Base-by-base conservation (phyloP, 1,140 invertebrate species). In the Gerris buenoi region DNA sequence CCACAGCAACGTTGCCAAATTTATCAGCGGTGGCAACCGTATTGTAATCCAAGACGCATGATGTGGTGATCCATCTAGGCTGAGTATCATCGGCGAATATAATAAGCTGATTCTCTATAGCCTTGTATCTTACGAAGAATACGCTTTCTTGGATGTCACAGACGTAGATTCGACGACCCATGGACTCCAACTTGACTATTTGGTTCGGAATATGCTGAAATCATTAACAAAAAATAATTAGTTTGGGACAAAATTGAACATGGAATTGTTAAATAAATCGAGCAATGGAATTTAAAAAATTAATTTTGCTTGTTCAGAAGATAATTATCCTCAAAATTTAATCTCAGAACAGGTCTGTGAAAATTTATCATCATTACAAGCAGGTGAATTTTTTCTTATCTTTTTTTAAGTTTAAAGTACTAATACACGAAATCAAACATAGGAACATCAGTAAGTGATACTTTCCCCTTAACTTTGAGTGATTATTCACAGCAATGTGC, bases 1-100 rank as follows among this genome's bases (percentile, higher is more conserved):
- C 88, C 69, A 98, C 85, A 66, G 88, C 85, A 70, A 99, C 84
- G 76, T 98, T 99, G n/a, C 97, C 97, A 84, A 98, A 99, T 78
- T 98, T 98, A 77, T 99, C 97, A 1, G 92, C 93, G 33, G 91
- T 88, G 0, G 95, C 95, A 25, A 98, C 87, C 1, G 97, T 98
- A 73, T 97, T 92, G 73, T 97, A 98, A 80, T 99, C 97, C 18
- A 99, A 77, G n/a, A 98, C 81, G 71, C 88, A 88, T 0, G 90
- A 90, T 28, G 89, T 88, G 0, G 95, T 98, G 1, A 98, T 87
- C 91, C 93, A 99, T 63, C 96, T 81, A 0, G 97, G 97, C 80
- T 93, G 90, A 0, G 94, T 97, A 74, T 99, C 97, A 78, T 99
- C 97, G 2, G 95, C 93, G 79, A 99, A 99, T 58, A 99, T 91